These are phyloP conservation scores for Nemotelus pantherinus DNA, from an alignment of 2,888 invertebrate genomes.

Conservation along the genomic window DNA sequence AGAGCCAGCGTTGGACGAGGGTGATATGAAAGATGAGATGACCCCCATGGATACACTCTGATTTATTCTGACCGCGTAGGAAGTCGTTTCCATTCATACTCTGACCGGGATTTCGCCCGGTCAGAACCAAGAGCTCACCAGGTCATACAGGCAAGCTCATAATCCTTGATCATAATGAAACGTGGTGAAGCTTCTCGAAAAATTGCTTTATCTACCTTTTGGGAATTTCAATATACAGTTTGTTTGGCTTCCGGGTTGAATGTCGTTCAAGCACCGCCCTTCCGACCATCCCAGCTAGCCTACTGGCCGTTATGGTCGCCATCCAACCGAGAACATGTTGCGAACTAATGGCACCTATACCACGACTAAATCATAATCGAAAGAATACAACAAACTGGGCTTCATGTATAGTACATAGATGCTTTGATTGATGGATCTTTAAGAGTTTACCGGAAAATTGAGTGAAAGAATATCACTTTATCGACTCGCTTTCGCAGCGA, in stretches of 20 bases:
- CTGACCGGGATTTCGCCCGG: neutral
- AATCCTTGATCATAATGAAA: constrained; percentile 15
- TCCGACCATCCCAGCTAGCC: no score
- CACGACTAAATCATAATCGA: constrained; percentile 9
- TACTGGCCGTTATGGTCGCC: neutral
- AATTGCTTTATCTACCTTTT: neutral
- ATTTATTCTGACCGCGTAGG: constrained; percentile 36
- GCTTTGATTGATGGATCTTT: constrained; percentile 40
- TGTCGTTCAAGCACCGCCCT: no score
- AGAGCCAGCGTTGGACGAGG: neutral
- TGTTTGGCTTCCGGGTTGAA: neutral
- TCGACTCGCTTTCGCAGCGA: constrained; percentile 4
- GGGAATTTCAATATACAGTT: neutral
- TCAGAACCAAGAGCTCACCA: neutral
- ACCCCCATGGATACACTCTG: constrained; percentile 14
- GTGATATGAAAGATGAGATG: constrained; percentile 20
- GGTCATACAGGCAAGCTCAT: neutral
- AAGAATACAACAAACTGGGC: neutral
- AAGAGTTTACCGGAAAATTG: constrained; percentile 34
- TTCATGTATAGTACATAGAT: neutral
- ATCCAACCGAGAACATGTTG: neutral
- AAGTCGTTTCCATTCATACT: constrained; percentile 22
- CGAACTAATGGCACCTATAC: neutral
- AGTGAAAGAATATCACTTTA: constrained; percentile 32
- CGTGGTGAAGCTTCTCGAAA: neutral